Evolutionary conservation across 23 tunicate species (phyloP).

Genomic region (Botrylloides violaceus): DNA sequence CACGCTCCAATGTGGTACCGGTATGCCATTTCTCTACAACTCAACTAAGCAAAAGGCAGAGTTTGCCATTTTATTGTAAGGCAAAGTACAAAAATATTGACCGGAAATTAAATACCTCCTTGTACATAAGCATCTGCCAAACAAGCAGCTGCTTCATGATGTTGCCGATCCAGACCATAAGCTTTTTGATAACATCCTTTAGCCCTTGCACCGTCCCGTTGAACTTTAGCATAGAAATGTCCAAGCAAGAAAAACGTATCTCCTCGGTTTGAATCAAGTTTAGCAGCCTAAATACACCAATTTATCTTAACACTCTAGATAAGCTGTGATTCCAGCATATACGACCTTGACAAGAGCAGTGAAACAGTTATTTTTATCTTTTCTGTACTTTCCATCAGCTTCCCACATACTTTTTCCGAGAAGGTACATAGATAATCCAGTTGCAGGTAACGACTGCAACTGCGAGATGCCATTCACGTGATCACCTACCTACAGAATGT

Average conservation of each 20-base stretch:
- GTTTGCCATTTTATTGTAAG: too few relatives aligned
- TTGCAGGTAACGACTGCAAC: constrained; percentile 16
- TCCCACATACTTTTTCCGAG: constrained; percentile 64
- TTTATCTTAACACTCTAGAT: too few relatives aligned
- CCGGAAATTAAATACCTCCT: constrained; percentile 31
- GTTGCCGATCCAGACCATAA: constrained; percentile 26
- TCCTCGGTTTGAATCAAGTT: constrained; percentile 39
- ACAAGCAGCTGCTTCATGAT: constrained; percentile 36
- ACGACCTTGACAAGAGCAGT: constrained; percentile 52
- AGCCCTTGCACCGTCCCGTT: constrained; percentile 26
- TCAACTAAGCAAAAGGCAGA: too few relatives aligned
- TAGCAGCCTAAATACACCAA: constrained; percentile 58
- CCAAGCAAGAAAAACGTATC: constrained; percentile 60
- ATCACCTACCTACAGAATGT: too few relatives aligned
- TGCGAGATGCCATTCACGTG: constrained; percentile 10
- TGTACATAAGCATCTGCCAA: constrained; percentile 61
- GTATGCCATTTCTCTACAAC: too few relatives aligned
- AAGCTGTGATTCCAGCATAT: too few relatives aligned
- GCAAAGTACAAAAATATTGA: too few relatives aligned
- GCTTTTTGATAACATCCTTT: constrained; percentile 68
- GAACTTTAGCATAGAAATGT: constrained; percentile 54
- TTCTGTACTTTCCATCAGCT: constrained; percentile 21
- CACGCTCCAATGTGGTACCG: too few relatives aligned
- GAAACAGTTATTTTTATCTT: constrained; percentile 47
- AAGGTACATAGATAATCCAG: constrained; percentile 23